Evolutionary conservation across 1,140 invertebrate genomes (phyloP).

Genomic region (Bombus breviceps): DNA sequence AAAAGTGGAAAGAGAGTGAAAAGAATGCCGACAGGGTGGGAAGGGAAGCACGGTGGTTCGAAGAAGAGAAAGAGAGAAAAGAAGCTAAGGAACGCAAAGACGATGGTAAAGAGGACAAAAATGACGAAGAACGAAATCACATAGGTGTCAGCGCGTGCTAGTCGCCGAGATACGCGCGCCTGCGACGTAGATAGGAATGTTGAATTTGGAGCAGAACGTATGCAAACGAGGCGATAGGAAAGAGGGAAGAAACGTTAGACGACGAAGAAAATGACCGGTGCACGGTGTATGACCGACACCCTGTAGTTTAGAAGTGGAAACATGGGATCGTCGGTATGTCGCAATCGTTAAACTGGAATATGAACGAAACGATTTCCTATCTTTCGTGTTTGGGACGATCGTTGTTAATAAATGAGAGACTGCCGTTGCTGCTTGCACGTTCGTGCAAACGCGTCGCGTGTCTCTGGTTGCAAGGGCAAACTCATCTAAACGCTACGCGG

Average conservation of each 20-base stretch:
- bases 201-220: background rate
- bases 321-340: background rate
- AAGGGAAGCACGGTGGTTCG: conserved; percentile 53
- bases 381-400: background rate
- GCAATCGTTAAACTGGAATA: background rate
- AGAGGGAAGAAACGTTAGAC: no score
- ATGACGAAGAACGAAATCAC: background rate
- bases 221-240: background rate
- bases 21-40: conserved; percentile 52
- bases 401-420: conserved; percentile 1
- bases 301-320: background rate
- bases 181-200: background rate
- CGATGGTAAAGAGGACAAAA: conserved; percentile 29
- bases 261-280: background rate
- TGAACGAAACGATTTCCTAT: background rate
- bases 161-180: conserved; percentile 20
- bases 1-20: conserved; percentile 52
- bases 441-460: background rate
- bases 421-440: background rate
- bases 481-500: conserved; percentile 5
- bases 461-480: background rate
- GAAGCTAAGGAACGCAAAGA: conserved; percentile 38
- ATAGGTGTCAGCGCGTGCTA: background rate
- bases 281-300: background rate
- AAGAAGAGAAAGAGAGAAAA: background rate